Base-by-base conservation (phyloP, 2,113 vertebrate species). In the Myocastor coypus region DNA sequence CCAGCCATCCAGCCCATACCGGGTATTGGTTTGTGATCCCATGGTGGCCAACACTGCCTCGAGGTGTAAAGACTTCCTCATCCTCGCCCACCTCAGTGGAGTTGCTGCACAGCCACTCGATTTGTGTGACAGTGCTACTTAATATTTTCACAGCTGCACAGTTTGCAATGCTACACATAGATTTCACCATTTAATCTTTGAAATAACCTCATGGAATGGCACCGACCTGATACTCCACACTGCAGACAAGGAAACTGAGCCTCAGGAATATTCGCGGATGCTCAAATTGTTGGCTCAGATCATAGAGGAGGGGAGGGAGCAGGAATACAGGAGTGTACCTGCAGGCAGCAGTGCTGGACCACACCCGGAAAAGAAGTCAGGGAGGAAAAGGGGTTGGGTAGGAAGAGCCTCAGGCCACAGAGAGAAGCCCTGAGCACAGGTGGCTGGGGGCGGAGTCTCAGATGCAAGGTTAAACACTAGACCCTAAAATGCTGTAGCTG, bases 61-160 rank as follows among this genome's bases (percentile, higher is more conserved):
- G 7, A 42, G 40, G 40, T 37, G 12, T 28, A 55, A 17, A 37
- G n/a, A 22, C 30, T 13, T 90, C 34, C 77, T 66, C 34, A 22
- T 16, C 4, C 52, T 59, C n/a, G 10, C 30, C 75, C 12, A 30
- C 9, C 11, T 16, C 61, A 20, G 64, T 16, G 32, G 0, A 24
- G 63, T 0, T 26, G 61, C 37, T 37, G 10, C 17, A 6, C 28
- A 17, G 34, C 22, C 3, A 30, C 28, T 8, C 4, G 30, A n/a
- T 1, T 26, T 34, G 26, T 24, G 75, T 42, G 24, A 71, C 42
- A 13, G 0, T 0, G 40, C 16, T 0, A 3, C 4, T 7, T 24
- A 1, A 0, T 7, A 57, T 34, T 32, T n/a, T 24, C n/a, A 24
- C 3, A 0, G 7, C 20, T 37, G 42, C 3, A 1, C 5, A n/a